Evolutionary conservation across 2,888 invertebrate species (phyloP).

Genomic region (Mycalesis mineus): DNA sequence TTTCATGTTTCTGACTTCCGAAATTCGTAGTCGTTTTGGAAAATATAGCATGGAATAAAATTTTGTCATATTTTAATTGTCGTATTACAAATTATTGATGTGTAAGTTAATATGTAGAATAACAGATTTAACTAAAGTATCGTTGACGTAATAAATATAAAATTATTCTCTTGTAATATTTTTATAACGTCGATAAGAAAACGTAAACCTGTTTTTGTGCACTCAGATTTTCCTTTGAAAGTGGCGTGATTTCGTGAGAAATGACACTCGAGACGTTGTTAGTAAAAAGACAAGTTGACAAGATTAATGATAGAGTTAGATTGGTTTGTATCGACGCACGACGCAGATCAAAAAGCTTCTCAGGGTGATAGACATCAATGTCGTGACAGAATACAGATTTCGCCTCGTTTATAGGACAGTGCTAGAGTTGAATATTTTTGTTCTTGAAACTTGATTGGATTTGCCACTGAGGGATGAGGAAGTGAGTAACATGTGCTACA

Average conservation of each 20-base stretch:
- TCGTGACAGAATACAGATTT: slow-evolving; percentile 56
- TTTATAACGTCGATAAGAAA: background rate
- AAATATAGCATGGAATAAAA: too few relatives aligned
- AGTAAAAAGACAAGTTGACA: slow-evolving; percentile 55
- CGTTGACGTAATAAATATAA: background rate
- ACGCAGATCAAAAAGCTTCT: slow-evolving; percentile 56
- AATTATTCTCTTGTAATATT: background rate
- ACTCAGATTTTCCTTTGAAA: slow-evolving; percentile 24
- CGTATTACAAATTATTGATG: too few relatives aligned
- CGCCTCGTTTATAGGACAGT: slow-evolving; percentile 13
- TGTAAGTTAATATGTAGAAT: too few relatives aligned
- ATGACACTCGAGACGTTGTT: slow-evolving; percentile 44
- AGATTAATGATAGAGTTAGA: slow-evolving; percentile 54
- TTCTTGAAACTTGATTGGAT: background rate
- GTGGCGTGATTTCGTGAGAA: slow-evolving; percentile 37
- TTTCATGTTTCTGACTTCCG: background rate
- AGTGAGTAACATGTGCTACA: background rate
- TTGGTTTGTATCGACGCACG: slow-evolving; percentile 48
- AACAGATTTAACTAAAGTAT: too few relatives aligned
- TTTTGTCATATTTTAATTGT: too few relatives aligned
- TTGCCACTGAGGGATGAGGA: background rate
- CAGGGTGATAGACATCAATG: slow-evolving; percentile 53
- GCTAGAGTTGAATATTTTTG: background rate
- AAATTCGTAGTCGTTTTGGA: background rate
- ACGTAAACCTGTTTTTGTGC: slow-evolving; percentile 13